Percentiles rank a stretch among this genome's conserved stretches.
phyloP scores from a whole-genome alignment of 2,888 invertebrate species.

The Lutraria lutraria region DNA sequence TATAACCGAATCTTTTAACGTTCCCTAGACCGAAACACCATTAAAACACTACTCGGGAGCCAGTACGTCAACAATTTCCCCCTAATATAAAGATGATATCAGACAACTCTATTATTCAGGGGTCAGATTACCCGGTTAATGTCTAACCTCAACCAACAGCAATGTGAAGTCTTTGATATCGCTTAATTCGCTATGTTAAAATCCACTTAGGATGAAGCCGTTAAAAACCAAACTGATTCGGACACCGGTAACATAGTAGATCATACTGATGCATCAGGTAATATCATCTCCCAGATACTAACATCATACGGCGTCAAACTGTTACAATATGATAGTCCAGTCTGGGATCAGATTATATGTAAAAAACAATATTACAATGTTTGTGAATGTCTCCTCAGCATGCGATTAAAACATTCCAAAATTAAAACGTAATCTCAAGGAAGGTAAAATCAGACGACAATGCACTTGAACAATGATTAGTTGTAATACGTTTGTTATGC shows the following conservation, averaged over 20 bases:
- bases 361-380: conserved; percentile 20
- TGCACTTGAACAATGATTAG: conserved; percentile 9
- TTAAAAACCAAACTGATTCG: conserved; percentile 5
- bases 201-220: conserved; percentile 22
- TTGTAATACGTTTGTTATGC: neutral
- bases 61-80: conserved; percentile 12
- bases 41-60: conserved; percentile 35
- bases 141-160: conserved; percentile 17
- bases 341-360: conserved; percentile 37
- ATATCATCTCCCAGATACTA: neutral
- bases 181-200: neutral
- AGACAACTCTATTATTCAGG: conserved; percentile 31
- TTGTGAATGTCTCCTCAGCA: conserved; percentile 33
- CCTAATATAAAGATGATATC: conserved; percentile 47
- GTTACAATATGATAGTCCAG: conserved; percentile 40
- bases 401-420: conserved; percentile 12
- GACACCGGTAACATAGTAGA: neutral
- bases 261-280: conserved; percentile 1
- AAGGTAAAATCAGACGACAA: conserved; percentile 2
- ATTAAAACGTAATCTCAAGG: neutral
- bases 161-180: conserved; percentile 29
- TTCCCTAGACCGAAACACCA: conserved; percentile 42
- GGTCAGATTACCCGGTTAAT: conserved; percentile 3
- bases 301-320: conserved; percentile 42
- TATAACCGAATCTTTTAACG: neutral